Percentiles rank a stretch among this genome's conserved stretches.
These are phyloP conservation scores for Cartodere bifasciata DNA, from an alignment of 2,888 invertebrate species.

Conservation along the genomic window DNA sequence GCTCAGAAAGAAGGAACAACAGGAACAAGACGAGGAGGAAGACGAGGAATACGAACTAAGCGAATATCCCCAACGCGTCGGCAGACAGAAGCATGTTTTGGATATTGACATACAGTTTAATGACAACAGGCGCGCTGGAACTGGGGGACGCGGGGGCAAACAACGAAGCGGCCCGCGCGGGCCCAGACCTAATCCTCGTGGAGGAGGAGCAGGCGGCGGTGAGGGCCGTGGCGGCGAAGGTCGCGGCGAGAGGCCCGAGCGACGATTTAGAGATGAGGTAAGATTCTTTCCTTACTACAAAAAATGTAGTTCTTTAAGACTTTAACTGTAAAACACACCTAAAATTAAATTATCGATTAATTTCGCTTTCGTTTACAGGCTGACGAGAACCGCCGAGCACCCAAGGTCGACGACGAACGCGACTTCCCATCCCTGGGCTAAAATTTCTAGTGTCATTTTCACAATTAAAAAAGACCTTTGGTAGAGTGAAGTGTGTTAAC, in stretches of 20 bases:
- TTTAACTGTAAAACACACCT: too few relatives aligned
- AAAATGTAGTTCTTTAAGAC: too few relatives aligned
- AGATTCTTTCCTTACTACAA: too few relatives aligned
- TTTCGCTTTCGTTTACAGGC: slow-evolving; percentile 17
- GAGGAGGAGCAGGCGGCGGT: slow-evolving; percentile 26
- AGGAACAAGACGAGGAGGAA: slow-evolving; percentile 33
- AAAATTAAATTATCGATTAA: too few relatives aligned
- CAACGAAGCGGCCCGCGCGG: slow-evolving; percentile 37
- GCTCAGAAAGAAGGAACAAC: slow-evolving; percentile 62
- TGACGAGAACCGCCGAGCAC: slow-evolving; percentile 40
- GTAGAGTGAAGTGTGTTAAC: too few relatives aligned
- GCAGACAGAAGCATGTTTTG: slow-evolving; percentile 71
- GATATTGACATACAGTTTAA: slow-evolving; percentile 83
- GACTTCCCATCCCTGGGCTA: slow-evolving; percentile 91
- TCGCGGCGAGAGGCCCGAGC: slow-evolving; percentile 20
- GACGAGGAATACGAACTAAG: slow-evolving; percentile 54
- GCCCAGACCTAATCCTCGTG: slow-evolving; percentile 27
- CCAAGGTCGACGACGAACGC: slow-evolving; percentile 90
- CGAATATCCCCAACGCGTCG: slow-evolving; percentile 75
- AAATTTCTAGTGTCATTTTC: too few relatives aligned
- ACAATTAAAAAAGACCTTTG: too few relatives aligned
- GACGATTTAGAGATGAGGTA: slow-evolving; percentile 11
- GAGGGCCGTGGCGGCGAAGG: slow-evolving; percentile 31
- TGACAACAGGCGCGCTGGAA: slow-evolving; percentile 62
- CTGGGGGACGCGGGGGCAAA: slow-evolving; percentile 47